phyloP scores from a whole-genome alignment of 2,888 invertebrate species.

The Chelonus formosanus region DNA sequence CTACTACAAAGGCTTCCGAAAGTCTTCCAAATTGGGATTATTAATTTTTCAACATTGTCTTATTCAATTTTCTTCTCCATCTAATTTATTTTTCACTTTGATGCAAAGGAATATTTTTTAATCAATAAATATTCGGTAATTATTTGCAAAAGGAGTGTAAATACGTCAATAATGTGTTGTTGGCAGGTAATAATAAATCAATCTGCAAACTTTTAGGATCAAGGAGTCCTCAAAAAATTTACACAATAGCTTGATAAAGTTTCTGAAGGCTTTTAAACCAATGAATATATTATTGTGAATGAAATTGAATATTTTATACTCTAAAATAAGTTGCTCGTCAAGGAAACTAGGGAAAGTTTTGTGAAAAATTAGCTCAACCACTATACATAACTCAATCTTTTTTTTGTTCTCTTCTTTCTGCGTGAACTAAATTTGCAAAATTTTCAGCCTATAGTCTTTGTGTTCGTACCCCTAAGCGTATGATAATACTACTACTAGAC shows the following conservation, averaged over 20 bases:
- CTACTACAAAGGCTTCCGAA: no score
- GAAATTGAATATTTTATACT: constrained; percentile 3
- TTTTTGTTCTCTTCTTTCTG: constrained; percentile 25
- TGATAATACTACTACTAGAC: constrained; percentile 47
- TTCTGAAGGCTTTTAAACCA: constrained; percentile 5
- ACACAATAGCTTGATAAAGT: not conserved
- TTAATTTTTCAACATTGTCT: no score
- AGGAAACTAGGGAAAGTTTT: constrained; percentile 33
- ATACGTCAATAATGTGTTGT: no score
- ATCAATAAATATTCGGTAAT: no score
- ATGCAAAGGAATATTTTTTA: no score
- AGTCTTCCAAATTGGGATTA: no score
- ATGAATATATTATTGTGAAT: constrained; percentile 5
- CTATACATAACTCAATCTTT: constrained; percentile 23
- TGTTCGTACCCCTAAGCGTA: constrained; percentile 44
- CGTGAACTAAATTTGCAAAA: constrained; percentile 32
- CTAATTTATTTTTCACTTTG: no score
- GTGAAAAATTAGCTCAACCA: constrained; percentile 38
- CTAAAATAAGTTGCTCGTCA: constrained; percentile 9
- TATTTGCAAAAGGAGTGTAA: no score
- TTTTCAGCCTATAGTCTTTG: constrained; percentile 42
- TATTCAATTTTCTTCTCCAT: no score
- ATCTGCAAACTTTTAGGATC: no score
- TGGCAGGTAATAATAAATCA: no score
- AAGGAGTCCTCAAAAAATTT: no score